A percentile compares a stretch with the other conserved stretches of the same genome.
These are phyloP conservation scores for Andrena chrysosceles DNA, from an alignment of 2,888 invertebrate species.

Conservation along the genomic window DNA sequence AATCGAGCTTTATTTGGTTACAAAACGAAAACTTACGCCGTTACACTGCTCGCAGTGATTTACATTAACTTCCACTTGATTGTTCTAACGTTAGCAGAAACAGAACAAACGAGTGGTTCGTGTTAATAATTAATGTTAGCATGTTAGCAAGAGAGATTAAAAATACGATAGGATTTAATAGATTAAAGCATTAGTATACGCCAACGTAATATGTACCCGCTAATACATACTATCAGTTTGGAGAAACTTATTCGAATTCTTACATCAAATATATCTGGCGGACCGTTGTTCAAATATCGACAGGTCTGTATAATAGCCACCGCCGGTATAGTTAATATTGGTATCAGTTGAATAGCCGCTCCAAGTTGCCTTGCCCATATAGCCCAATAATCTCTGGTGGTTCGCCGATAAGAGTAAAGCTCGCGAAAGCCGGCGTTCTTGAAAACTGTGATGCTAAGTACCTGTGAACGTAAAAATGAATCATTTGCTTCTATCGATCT, in stretches of 20 bases:
- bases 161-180: background rate
- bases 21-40: constrained; percentile 79
- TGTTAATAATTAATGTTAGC: constrained; percentile 13
- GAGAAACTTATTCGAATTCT: constrained; percentile 77
- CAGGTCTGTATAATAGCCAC: constrained; percentile 91
- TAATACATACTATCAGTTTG: constrained; percentile 8
- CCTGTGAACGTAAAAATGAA: constrained; percentile 81
- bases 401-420: constrained; percentile 88
- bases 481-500: background rate
- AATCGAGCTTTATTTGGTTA: background rate
- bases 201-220: background rate
- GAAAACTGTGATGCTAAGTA: constrained; percentile 90
- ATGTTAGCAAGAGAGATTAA: background rate
- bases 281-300: constrained; percentile 92
- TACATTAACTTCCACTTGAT: constrained; percentile 82
- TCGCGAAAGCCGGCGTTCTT: constrained; percentile 89
- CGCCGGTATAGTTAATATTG: constrained; percentile 90
- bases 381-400: constrained; percentile 90
- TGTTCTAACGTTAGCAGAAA: constrained; percentile 77
- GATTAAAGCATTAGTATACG: background rate
- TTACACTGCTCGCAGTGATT: constrained; percentile 83
- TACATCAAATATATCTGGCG: constrained; percentile 95
- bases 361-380: constrained; percentile 93
- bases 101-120: constrained; percentile 21
- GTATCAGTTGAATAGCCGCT: constrained; percentile 90